These are phyloP conservation scores for Pseudorasbora parva DNA, from an alignment of 2,113 vertebrate genomes.

Conservation along the genomic window DNA sequence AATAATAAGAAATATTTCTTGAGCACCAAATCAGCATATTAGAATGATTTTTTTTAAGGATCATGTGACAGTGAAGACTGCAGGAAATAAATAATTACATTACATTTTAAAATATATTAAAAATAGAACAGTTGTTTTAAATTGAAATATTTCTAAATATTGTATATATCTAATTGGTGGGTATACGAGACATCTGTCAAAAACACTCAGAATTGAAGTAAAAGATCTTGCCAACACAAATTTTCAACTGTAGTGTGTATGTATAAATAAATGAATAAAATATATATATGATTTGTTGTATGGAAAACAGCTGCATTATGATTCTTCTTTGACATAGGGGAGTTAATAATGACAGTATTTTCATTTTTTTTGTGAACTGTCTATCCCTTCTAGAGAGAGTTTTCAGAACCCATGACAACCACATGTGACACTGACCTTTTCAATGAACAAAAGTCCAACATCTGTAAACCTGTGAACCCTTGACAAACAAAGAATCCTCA, in stretches of 20 bases:
- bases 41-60: neutral
- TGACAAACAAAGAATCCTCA: slow-evolving; percentile 8
- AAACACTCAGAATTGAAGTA: neutral
- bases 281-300: neutral
- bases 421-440: slow-evolving; percentile 7
- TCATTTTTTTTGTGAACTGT: neutral
- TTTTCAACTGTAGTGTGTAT: neutral
- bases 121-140: neutral
- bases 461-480: slow-evolving; percentile 21
- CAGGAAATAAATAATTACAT: neutral
- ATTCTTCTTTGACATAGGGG: neutral
- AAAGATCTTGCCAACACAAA: neutral
- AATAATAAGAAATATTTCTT: too few relatives aligned
- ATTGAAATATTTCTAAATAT: neutral
- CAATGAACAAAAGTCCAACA: neutral
- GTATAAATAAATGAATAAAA: neutral
- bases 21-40: too few relatives aligned
- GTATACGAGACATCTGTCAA: neutral
- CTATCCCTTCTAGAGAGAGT: neutral
- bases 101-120: neutral
- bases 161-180: too few relatives aligned
- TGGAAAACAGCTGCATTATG: neutral
- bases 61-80: neutral
- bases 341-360: neutral
- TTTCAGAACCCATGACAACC: neutral